phyloP scores from a whole-genome alignment of 2,113 vertebrate genomes.

The Ophthalmotilapia sp. region DNA sequence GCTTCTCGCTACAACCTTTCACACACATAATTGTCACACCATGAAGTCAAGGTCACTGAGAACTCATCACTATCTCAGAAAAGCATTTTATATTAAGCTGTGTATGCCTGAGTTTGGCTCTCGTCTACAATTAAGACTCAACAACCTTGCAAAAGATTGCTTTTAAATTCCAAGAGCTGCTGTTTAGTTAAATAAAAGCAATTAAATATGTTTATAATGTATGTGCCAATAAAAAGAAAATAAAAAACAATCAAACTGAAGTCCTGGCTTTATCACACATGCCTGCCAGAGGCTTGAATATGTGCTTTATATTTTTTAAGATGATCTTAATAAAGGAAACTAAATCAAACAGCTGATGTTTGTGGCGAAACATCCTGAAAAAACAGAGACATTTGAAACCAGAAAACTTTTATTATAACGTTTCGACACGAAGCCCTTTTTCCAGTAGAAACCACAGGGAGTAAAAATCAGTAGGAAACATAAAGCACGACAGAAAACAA shows the following conservation, averaged over 20 bases:
- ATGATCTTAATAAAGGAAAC: background rate
- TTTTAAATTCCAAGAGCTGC: background rate
- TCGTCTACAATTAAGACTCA: background rate
- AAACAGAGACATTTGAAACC: background rate
- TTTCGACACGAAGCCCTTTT: constrained; percentile 31
- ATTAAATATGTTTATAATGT: background rate
- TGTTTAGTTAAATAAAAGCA: background rate
- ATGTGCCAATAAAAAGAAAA: background rate
- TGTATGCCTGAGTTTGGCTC: background rate
- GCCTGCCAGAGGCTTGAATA: background rate
- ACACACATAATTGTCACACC: background rate
- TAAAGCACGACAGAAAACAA: fast-evolving
- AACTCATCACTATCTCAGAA: background rate
- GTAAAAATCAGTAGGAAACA: background rate
- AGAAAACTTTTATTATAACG: constrained; percentile 28
- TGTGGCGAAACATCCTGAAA: background rate
- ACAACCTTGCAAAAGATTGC: background rate
- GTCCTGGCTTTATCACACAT: background rate
- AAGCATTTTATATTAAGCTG: background rate
- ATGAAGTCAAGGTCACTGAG: background rate
- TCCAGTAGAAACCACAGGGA: background rate
- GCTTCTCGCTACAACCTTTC: background rate
- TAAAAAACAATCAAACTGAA: background rate
- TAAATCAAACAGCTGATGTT: background rate
- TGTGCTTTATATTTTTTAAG: background rate